Evolutionary conservation across 2,888 invertebrate genomes (phyloP).

Genomic region (Scaptomyza flava): DNA sequence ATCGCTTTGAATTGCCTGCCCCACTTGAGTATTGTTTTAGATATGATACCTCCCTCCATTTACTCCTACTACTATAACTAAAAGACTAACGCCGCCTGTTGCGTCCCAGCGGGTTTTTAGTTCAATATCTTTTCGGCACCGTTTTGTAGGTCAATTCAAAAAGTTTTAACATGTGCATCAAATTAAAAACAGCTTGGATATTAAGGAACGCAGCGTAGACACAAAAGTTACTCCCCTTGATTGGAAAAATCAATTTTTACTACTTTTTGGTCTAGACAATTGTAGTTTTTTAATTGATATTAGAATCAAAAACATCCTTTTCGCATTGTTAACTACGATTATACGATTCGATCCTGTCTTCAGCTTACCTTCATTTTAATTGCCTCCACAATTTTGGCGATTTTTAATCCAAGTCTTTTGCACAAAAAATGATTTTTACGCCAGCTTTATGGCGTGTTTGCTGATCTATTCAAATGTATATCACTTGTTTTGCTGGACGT

Average conservation of each 20-base stretch:
- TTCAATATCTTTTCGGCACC: slow-evolving; percentile 50
- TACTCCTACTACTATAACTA: background rate
- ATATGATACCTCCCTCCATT: background rate
- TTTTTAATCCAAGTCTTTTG: slow-evolving; percentile 78
- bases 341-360: too few species aligned
- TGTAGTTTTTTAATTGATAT: background rate
- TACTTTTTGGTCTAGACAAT: background rate
- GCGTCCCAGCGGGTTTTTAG: slow-evolving; percentile 66
- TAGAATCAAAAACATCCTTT: too few species aligned
- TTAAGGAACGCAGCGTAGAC: slow-evolving; percentile 25
- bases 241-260: background rate
- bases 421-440: slow-evolving; percentile 54
- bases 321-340: too few species aligned
- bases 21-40: slow-evolving; percentile 48
- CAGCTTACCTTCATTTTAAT: slow-evolving; percentile 83
- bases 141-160: slow-evolving; percentile 63
- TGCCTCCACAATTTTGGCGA: slow-evolving; percentile 84
- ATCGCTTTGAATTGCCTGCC: slow-evolving; percentile 52
- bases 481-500: slow-evolving; percentile 22
- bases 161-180: slow-evolving; percentile 63
- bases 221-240: background rate
- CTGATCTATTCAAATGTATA: slow-evolving; percentile 24
- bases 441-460: slow-evolving; percentile 51
- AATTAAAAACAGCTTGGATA: slow-evolving; percentile 58
- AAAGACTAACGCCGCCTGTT: slow-evolving; percentile 62